These are phyloP conservation scores for Pomacea maculata DNA, from an alignment of 1,140 invertebrate genomes.

Conservation along the genomic window DNA sequence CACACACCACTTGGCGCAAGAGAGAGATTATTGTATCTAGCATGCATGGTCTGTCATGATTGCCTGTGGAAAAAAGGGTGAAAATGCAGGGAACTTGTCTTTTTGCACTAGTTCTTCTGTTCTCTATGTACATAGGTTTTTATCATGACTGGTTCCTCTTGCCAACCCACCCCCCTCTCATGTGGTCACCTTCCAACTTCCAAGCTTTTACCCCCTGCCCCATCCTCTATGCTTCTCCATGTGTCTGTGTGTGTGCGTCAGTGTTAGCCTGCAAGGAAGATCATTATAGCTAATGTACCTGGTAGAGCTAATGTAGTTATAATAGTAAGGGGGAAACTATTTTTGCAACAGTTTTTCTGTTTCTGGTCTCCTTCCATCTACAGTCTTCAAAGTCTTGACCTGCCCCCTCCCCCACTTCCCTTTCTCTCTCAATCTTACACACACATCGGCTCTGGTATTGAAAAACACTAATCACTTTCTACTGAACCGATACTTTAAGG, in stretches of 20 bases:
- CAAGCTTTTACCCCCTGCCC: not conserved
- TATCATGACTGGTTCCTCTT: not conserved
- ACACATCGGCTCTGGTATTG: too few species aligned
- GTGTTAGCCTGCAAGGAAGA: too few species aligned
- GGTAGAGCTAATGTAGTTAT: too few species aligned
- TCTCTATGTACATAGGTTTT: not conserved
- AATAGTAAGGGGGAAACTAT: not conserved
- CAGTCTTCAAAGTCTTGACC: not conserved
- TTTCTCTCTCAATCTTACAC: not conserved
- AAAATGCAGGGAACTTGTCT: not conserved
- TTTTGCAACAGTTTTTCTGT: constrained; percentile 6
- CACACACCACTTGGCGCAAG: not conserved
- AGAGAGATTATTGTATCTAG: not conserved
- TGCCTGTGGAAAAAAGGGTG: not conserved
- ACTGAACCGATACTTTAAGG: too few species aligned
- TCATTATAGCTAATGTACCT: too few species aligned
- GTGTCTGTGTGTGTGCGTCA: too few species aligned
- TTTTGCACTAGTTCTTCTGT: not conserved
- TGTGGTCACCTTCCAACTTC: not conserved
- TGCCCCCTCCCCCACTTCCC: not conserved
- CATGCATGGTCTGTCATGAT: not conserved
- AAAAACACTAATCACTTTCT: too few species aligned
- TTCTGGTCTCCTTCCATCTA: constrained; percentile 7
- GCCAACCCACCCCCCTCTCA: not conserved
- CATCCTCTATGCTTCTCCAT: not conserved